These are phyloP conservation scores for Ricordea florida DNA, from an alignment of 92 coral and sea anemone genomes.

Conservation along the genomic window DNA sequence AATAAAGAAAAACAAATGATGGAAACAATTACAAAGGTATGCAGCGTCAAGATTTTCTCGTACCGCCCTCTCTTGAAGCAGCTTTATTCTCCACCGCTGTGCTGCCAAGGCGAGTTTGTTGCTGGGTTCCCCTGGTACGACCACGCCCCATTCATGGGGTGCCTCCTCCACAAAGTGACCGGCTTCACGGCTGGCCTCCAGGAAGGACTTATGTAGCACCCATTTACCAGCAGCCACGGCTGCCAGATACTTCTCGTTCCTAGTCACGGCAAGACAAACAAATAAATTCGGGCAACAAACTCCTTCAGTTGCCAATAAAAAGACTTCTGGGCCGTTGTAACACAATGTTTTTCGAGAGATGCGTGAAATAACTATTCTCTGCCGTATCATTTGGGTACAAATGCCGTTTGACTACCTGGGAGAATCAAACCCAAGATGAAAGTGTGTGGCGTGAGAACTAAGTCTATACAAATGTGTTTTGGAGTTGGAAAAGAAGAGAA, in stretches of 20 bases:
- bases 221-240: constrained; percentile 98
- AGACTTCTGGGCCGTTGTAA: too few relatives aligned
- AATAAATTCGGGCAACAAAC: background rate
- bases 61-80: constrained; percentile 68
- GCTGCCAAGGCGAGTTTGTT: constrained; percentile 84
- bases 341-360: too few relatives aligned
- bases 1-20: too few relatives aligned
- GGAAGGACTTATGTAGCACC: constrained; percentile 94
- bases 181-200: constrained; percentile 91
- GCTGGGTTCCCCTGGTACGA: constrained; percentile 77
- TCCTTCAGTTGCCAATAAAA: background rate
- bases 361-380: too few relatives aligned
- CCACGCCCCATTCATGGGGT: constrained; percentile 93
- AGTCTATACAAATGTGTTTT: too few relatives aligned
- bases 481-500: too few relatives aligned
- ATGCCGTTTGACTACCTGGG: too few relatives aligned
- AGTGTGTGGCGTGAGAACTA: too few relatives aligned
- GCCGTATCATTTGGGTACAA: too few relatives aligned
- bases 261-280: background rate
- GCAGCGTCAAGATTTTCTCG: background rate
- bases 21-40: background rate
- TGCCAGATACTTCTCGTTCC: constrained; percentile 95
- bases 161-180: constrained; percentile 84
- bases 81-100: constrained; percentile 82
- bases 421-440: too few relatives aligned